Percentiles rank a stretch among this genome's conserved stretches.
Conservation (phyloP, 2,888 invertebrate species). For the Polietes domitor region DNA sequence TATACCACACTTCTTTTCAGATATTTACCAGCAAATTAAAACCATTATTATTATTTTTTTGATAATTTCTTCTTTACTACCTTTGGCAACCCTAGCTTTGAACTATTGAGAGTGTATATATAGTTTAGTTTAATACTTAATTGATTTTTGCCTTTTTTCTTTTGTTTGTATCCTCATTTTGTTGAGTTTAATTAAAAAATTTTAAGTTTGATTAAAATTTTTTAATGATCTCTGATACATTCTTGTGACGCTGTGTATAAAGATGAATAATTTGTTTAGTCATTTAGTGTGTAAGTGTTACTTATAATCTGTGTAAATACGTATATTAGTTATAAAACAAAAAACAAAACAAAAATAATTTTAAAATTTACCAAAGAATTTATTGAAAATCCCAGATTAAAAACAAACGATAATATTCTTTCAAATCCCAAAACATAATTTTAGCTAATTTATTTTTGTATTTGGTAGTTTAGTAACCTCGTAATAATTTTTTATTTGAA, state of each 20-base stretch:
- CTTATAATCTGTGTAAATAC: slow-evolving; percentile 15
- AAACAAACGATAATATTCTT: neutral
- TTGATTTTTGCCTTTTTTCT: neutral
- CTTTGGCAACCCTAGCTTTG: slow-evolving; percentile 23
- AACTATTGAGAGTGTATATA: slow-evolving; percentile 62
- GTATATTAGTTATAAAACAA: slow-evolving; percentile 5
- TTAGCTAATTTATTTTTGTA: slow-evolving; percentile 12
- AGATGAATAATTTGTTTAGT: slow-evolving; percentile 41
- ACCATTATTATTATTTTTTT: slow-evolving; percentile 3
- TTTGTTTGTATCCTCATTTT: slow-evolving; percentile 33
- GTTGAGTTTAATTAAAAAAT: slow-evolving; percentile 75
- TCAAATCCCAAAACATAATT: neutral
- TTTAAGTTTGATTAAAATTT: slow-evolving; percentile 68
- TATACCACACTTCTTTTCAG: neutral
- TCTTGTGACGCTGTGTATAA: slow-evolving; percentile 70
- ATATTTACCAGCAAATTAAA: neutral
- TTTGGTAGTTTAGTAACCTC: slow-evolving; percentile 7
- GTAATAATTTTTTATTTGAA: neutral
- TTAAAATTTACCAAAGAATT: neutral
- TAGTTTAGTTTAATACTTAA: slow-evolving; percentile 4
- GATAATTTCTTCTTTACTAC: too few species aligned
- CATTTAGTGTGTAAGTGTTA: slow-evolving; percentile 34
- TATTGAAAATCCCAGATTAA: neutral
- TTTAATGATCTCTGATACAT: slow-evolving; percentile 78
- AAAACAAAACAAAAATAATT: slow-evolving; percentile 7